A percentile compares a stretch with the other conserved stretches of the same genome.
These are phyloP conservation scores for Orius insidiosus DNA, from an alignment of 1,140 invertebrate genomes.

Conservation along the genomic window DNA sequence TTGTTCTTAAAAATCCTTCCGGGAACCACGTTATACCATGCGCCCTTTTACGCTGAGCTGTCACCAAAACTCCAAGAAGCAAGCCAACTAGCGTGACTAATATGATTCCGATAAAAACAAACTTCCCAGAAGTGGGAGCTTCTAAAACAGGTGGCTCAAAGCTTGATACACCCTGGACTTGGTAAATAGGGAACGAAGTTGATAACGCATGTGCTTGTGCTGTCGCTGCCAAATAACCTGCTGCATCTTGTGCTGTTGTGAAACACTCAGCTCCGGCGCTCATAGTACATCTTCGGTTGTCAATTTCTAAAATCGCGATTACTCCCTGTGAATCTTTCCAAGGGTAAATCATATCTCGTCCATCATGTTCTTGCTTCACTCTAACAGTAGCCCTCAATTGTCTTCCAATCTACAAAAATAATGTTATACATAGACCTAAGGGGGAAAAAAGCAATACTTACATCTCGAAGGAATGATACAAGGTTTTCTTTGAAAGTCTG, in stretches of 20 bases:
- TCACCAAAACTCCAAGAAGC: conserved; percentile 60
- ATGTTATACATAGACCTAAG: background rate
- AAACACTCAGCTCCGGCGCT: conserved; percentile 56
- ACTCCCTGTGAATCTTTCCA: conserved; percentile 61
- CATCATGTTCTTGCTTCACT: conserved; percentile 61
- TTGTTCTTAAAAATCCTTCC: conserved; percentile 71
- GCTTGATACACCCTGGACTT: conserved; percentile 47
- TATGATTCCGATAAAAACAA: conserved; percentile 60
- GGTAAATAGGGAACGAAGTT: conserved; percentile 65
- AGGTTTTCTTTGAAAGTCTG: conserved; percentile 59
- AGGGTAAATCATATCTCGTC: conserved; percentile 76
- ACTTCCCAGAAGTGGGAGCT: conserved; percentile 49
- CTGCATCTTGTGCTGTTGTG: conserved; percentile 55
- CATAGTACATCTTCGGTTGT: conserved; percentile 68
- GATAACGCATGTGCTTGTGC: conserved; percentile 57
- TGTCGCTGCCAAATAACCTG: conserved; percentile 70
- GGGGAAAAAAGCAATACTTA: conserved; percentile 39
- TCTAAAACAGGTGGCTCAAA: conserved; percentile 31
- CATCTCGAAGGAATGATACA: conserved; percentile 61
- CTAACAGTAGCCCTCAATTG: conserved; percentile 65
- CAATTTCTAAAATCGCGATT: conserved; percentile 73
- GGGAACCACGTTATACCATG: conserved; percentile 95
- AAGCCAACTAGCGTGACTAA: conserved; percentile 50
- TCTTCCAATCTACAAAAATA: conserved; percentile 23
- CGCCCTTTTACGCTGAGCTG: conserved; percentile 64